Conservation (phyloP, 2,888 invertebrate species). For the Cheilosia urbana region DNA sequence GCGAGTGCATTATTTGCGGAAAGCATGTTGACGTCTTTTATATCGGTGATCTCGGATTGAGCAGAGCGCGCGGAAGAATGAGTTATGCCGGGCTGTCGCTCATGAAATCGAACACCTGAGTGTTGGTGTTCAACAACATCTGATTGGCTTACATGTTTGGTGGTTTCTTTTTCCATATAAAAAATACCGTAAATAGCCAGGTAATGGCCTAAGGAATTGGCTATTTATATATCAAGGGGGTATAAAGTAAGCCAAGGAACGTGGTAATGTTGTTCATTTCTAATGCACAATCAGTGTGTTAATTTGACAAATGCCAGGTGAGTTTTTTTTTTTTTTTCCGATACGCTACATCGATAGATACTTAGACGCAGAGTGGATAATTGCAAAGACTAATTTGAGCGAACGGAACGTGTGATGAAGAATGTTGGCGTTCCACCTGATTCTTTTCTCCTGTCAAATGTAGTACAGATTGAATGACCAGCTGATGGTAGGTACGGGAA, state of each 20-base stretch:
- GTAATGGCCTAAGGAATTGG: slow-evolving; percentile 57
- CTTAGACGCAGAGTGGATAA: background rate
- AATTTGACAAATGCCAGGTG: slow-evolving; percentile 49
- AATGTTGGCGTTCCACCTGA: no score
- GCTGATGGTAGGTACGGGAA: no score
- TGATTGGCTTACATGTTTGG: slow-evolving; percentile 68
- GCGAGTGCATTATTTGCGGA: slow-evolving; percentile 54
- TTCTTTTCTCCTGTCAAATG: no score
- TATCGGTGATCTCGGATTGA: slow-evolving; percentile 59
- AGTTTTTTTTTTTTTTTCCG: slow-evolving; percentile 1
- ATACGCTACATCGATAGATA: slow-evolving; percentile 41
- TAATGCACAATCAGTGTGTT: slow-evolving; percentile 40
- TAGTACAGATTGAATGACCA: no score
- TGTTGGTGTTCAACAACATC: slow-evolving; percentile 65
- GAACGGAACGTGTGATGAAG: no score
- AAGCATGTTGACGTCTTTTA: slow-evolving; percentile 49
- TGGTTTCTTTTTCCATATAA: slow-evolving; percentile 20
- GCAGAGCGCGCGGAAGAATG: slow-evolving; percentile 53
- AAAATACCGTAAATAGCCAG: slow-evolving; percentile 50
- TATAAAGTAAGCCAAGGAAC: slow-evolving; percentile 5
- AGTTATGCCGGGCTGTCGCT: slow-evolving; percentile 73
- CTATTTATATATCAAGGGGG: slow-evolving; percentile 51
- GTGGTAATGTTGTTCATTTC: slow-evolving; percentile 36
- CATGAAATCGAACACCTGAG: slow-evolving; percentile 75
- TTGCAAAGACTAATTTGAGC: background rate